Percentiles rank a stretch among this genome's conserved stretches.
Conservation (phyloP, 2,888 invertebrate genomes). For the Agrilus biguttatus region DNA sequence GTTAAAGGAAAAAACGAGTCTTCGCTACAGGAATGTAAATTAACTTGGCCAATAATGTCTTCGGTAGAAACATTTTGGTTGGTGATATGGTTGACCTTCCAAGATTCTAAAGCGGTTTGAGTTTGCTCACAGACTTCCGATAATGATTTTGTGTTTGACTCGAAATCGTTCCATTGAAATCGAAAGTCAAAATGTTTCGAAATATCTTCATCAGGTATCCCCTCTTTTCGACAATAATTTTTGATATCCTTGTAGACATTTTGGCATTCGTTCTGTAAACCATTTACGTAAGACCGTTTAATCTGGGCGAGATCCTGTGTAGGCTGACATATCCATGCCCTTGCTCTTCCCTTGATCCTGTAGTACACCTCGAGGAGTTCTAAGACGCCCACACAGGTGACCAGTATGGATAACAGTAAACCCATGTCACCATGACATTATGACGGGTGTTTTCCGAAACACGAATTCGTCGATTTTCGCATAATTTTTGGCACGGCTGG, state of each 20-base stretch:
- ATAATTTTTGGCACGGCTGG: too few relatives aligned
- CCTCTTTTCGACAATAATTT: constrained; percentile 1
- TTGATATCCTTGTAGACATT: constrained; percentile 22
- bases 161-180: too few relatives aligned
- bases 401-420: constrained; percentile 56
- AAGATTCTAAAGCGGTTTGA: too few relatives aligned
- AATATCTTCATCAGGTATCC: not conserved
- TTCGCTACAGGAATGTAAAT: too few relatives aligned
- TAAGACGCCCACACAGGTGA: constrained; percentile 60
- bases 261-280: constrained; percentile 7
- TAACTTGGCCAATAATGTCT: too few relatives aligned
- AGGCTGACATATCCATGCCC: constrained; percentile 21
- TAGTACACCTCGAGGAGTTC: constrained; percentile 48
- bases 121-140: too few relatives aligned
- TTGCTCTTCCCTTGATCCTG: constrained; percentile 29
- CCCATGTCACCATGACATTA: constrained; percentile 40
- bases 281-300: constrained; percentile 7
- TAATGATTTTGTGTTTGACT: too few relatives aligned
- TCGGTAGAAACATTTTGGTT: too few relatives aligned
- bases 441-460: too few relatives aligned
- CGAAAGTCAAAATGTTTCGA: not conserved
- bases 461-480: too few relatives aligned
- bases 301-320: constrained; percentile 6
- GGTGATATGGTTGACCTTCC: too few relatives aligned
- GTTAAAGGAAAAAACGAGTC: too few relatives aligned